Evolutionary conservation across 2,113 vertebrate species (phyloP).

Genomic region (Crocuta crocuta): DNA sequence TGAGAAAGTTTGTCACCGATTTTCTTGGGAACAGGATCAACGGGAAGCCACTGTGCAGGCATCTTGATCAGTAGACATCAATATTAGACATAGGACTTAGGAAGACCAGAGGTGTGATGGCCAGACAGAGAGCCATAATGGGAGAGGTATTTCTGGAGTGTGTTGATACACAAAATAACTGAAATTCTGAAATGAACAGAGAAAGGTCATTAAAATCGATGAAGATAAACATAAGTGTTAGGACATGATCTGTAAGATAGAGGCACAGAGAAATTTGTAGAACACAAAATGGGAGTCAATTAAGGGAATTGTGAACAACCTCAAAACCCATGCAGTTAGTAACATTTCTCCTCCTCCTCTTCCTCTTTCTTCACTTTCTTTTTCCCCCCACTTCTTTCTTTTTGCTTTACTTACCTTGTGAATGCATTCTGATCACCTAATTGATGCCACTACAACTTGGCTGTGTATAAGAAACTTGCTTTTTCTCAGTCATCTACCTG

Average conservation of each 20-base stretch:
- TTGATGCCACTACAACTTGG: not conserved
- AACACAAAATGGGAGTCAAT: not conserved
- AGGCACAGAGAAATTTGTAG: not conserved
- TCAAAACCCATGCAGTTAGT: not conserved
- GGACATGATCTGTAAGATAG: not conserved
- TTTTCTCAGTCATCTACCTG: not conserved
- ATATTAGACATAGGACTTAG: no score
- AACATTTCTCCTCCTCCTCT: not conserved
- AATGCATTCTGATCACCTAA: not conserved
- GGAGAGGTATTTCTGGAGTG: not conserved
- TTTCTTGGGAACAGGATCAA: not conserved
- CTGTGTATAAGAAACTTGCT: not conserved
- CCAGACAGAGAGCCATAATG: not conserved
- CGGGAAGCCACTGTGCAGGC: no score
- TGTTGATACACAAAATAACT: not conserved
- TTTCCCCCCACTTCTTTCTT: not conserved
- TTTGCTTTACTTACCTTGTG: not conserved
- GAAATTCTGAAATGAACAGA: not conserved
- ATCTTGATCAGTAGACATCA: not conserved
- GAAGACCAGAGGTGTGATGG: not conserved
- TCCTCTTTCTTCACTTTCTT: no score
- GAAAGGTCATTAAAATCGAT: not conserved
- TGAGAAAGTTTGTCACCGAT: not conserved
- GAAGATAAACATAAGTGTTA: not conserved
- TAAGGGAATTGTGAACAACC: no score